Conservation (phyloP, 2,797 vertebrate genomes). For the Borostomias antarcticus region DNA sequence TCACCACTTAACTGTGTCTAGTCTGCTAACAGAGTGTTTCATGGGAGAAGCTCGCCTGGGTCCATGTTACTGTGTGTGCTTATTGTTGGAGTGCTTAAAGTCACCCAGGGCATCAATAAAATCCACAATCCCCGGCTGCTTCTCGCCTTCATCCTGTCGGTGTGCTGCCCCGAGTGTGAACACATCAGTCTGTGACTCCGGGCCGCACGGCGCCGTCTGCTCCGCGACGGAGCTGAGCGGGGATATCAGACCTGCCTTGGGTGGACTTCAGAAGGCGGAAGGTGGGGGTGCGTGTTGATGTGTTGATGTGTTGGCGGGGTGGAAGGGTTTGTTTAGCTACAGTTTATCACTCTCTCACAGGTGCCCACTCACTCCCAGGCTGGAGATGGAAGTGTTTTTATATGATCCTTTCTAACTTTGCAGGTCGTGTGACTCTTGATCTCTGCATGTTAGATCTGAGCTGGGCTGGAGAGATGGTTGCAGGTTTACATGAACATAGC, state of each 20-base stretch:
- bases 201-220: slow-evolving; percentile 38
- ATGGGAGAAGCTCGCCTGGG: slow-evolving; percentile 35
- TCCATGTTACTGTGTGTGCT: slow-evolving; percentile 47
- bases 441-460: slow-evolving; percentile 40
- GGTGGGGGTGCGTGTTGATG: slow-evolving; percentile 1
- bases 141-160: slow-evolving; percentile 56
- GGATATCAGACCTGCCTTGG: slow-evolving; percentile 50
- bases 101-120: slow-evolving; percentile 60
- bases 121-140: slow-evolving; percentile 31
- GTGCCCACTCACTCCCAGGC: slow-evolving; percentile 19
- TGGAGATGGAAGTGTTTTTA: no score
- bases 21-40: neutral
- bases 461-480: neutral
- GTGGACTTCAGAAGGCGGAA: slow-evolving; percentile 40
- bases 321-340: slow-evolving; percentile 13
- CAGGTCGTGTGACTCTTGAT: no score
- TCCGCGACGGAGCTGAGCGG: slow-evolving; percentile 35
- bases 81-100: slow-evolving; percentile 61
- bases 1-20: slow-evolving; percentile 10
- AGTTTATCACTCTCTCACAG: slow-evolving; percentile 66
- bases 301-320: slow-evolving; percentile 16
- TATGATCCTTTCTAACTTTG: no score
- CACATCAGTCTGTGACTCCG: slow-evolving; percentile 43
- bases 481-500: slow-evolving; percentile 29
- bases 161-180: slow-evolving; percentile 49